Conservation (phyloP, 2,888 invertebrate genomes). For the Cepaea hortensis region DNA sequence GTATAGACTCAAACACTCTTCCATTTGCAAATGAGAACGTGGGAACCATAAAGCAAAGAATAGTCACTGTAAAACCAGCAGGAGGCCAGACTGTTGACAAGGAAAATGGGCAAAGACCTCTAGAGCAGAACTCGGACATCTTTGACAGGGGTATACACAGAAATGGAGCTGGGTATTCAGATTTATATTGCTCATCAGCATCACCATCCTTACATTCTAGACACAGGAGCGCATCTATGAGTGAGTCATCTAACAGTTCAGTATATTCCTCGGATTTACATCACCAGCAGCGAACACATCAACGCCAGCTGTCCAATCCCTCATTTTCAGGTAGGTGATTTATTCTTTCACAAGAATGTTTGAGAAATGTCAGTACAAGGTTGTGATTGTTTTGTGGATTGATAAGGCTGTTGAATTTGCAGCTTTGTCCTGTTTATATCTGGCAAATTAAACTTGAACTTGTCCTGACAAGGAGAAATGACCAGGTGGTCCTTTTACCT, state of each 20-base stretch:
- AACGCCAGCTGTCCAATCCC: background rate
- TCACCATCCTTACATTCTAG: slow-evolving; percentile 15
- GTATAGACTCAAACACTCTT: slow-evolving; percentile 90
- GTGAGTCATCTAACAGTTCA: background rate
- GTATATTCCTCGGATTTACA: background rate
- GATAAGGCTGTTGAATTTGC: too few relatives aligned
- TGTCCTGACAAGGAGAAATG: too few relatives aligned
- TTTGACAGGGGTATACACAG: slow-evolving; percentile 45
- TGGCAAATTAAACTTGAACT: too few relatives aligned
- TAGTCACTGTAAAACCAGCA: slow-evolving; percentile 67
- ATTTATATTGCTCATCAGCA: background rate
- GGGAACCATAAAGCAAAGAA: slow-evolving; percentile 94
- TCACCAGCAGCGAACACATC: background rate
- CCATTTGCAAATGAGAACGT: slow-evolving; percentile 99
- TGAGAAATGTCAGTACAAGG: background rate
- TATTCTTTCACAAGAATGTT: background rate
- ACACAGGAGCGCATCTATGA: background rate
- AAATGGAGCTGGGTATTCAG: slow-evolving; percentile 12
- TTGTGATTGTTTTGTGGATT: too few relatives aligned
- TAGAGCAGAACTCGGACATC: slow-evolving; percentile 54
- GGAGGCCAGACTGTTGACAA: slow-evolving; percentile 63
- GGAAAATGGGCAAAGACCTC: slow-evolving; percentile 50
- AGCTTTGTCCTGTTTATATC: too few relatives aligned
- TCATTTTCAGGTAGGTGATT: slow-evolving; percentile 23
- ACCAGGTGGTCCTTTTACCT: too few relatives aligned